These are phyloP conservation scores for Sander lucioperca DNA, from an alignment of 2,113 vertebrate genomes.

Conservation along the genomic window DNA sequence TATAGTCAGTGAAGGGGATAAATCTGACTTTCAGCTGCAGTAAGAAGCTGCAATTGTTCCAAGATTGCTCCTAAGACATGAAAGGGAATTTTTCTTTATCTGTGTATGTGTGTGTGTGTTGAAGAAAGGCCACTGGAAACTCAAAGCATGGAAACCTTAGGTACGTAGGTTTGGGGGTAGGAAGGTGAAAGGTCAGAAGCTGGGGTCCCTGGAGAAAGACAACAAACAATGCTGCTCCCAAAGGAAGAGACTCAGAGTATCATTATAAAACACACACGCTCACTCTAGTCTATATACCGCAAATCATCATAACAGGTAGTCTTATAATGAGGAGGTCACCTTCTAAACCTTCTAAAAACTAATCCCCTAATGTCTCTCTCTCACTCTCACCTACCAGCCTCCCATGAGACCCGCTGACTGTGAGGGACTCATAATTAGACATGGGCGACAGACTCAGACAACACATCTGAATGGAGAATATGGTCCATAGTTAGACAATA, in stretches of 20 bases:
- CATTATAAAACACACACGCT: conserved; percentile 68
- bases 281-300: conserved; percentile 22
- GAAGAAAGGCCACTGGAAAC: conserved; percentile 21
- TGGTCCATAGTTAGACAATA: conserved; percentile 20
- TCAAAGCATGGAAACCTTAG: conserved; percentile 49
- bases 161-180: conserved; percentile 49
- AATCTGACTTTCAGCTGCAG: conserved; percentile 57
- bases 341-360: conserved; percentile 71
- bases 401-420: conserved; percentile 56
- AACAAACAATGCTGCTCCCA: conserved; percentile 62
- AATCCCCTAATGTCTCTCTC: conserved; percentile 61
- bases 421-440: conserved; percentile 61
- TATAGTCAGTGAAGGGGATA: conserved; percentile 41
- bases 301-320: conserved; percentile 75
- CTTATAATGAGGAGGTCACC: conserved; percentile 80
- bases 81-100: conserved; percentile 21
- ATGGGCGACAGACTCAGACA: conserved; percentile 35
- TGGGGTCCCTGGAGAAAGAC: conserved; percentile 64
- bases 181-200: conserved; percentile 75
- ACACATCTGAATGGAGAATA: conserved; percentile 18
- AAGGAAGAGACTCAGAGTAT: conserved; percentile 60
- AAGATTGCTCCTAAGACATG: conserved; percentile 32
- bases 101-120: conserved; percentile 38
- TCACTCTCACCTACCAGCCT: conserved; percentile 63
- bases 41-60: conserved; percentile 36